Evolutionary conservation across 2,797 vertebrate species (phyloP).

Genomic region (Spinibarbus caldwelli): DNA sequence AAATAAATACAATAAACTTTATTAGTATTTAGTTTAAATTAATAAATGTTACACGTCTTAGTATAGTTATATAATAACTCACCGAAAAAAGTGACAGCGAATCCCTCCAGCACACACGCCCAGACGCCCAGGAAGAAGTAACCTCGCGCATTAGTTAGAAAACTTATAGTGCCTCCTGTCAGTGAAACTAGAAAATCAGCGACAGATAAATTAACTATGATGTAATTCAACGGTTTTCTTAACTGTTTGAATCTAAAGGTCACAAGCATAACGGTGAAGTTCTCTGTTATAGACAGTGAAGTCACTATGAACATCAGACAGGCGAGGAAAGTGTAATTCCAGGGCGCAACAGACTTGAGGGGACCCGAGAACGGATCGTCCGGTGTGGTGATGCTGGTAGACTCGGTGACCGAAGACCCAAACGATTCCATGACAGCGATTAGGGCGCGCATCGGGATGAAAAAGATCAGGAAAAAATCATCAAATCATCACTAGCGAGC

Average conservation of each 20-base stretch:
- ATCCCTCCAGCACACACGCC: slow-evolving; percentile 90
- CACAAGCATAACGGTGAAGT: slow-evolving; percentile 89
- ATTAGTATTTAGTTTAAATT: not conserved
- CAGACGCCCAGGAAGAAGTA: slow-evolving; percentile 90
- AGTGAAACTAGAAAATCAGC: slow-evolving; percentile 91
- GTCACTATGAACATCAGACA: slow-evolving; percentile 87
- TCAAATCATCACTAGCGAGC: slow-evolving; percentile 8
- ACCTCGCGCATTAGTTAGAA: slow-evolving; percentile 85
- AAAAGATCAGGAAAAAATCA: slow-evolving; percentile 14
- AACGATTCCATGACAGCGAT: slow-evolving; percentile 74
- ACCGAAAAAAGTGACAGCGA: slow-evolving; percentile 94
- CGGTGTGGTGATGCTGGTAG: slow-evolving; percentile 55
- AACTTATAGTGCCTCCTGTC: slow-evolving; percentile 86
- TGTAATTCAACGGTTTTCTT: slow-evolving; percentile 88
- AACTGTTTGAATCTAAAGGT: slow-evolving; percentile 87
- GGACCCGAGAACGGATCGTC: slow-evolving; percentile 82
- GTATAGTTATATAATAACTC: slow-evolving; percentile 67
- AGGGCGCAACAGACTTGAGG: slow-evolving; percentile 79
- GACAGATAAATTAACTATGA: slow-evolving; percentile 88
- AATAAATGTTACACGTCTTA: not conserved
- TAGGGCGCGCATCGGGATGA: slow-evolving; percentile 8
- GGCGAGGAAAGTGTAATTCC: slow-evolving; percentile 89
- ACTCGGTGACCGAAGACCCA: slow-evolving; percentile 72
- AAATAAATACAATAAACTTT: not conserved
- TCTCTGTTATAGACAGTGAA: slow-evolving; percentile 84